Evolutionary conservation across 2,113 vertebrate species (phyloP).

Genomic region (Neogobius melanostomus): DNA sequence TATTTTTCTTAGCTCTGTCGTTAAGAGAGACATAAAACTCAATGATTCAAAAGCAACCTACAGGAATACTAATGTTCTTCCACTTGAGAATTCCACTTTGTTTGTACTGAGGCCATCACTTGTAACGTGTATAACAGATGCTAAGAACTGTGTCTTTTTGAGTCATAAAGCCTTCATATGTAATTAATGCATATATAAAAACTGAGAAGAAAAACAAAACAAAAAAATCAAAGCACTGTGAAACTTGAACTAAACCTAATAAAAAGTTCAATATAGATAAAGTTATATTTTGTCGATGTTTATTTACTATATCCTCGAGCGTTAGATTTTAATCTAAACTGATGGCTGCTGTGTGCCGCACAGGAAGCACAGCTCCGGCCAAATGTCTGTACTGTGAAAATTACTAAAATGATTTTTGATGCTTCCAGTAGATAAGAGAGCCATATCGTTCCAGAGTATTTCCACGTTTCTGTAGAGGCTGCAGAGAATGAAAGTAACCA

Average conservation of each 20-base stretch:
- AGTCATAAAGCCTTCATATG: constrained; percentile 16
- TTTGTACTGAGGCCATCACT: constrained; percentile 10
- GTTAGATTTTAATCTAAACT: constrained; percentile 46
- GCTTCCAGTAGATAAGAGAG: neutral
- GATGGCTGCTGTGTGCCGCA: constrained; percentile 14
- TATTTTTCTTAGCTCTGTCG: neutral
- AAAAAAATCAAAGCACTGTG: constrained; percentile 19
- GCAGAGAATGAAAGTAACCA: neutral
- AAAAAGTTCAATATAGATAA: constrained; percentile 37
- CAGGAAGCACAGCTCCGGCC: constrained; percentile 10
- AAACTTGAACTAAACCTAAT: constrained; percentile 17
- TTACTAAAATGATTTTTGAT: constrained; percentile 11
- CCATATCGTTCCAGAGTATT: neutral
- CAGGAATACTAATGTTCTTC: neutral
- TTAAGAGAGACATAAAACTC: neutral
- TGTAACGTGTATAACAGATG: neutral
- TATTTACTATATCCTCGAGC: constrained; percentile 43
- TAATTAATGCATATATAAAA: constrained; percentile 4
- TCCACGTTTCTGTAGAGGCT: neutral
- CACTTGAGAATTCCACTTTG: neutral
- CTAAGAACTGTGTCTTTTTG: neutral
- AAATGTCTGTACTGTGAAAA: constrained; percentile 12
- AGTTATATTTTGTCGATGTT: constrained; percentile 34
- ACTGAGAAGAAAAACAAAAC: constrained; percentile 39
- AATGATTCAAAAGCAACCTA: neutral